Evolutionary conservation across 1,140 invertebrate species (phyloP), one percentile per base, ranked within the genome.

Genomic region (Trichomalopsis sarcophagae): DNA sequence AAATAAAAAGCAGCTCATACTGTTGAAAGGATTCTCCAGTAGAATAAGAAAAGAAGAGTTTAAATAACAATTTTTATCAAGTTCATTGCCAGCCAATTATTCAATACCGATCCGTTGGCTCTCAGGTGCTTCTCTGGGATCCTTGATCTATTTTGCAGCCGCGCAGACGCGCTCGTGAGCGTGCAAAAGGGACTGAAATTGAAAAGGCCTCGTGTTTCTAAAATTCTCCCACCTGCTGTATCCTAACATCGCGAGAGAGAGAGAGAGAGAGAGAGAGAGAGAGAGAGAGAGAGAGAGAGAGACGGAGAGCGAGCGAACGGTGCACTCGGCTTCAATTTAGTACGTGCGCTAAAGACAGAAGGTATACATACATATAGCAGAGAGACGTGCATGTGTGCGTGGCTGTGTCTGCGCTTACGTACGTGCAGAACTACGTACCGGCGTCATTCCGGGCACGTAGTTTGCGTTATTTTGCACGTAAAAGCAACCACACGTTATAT

Each of bases 391-490:
- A 36, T 4, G 13, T 10, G 75, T 17, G 74, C 2, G 74, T 4
- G 23, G 0, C 44, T 17, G 74, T 10, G 74, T 76, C 17, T 76
- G 40, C 47, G 40, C 47, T 23, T 78, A 47, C 27, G 14, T 27
- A 55, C 27, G 23, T 78, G 17, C 50, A 55, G 14, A 77, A 27
- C 17, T 50, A 75, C 73, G 40, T 33, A 68, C 77, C 14, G 17
- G 1, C 30, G 30, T 68, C 62, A 36, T 68, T 66, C 30, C 77
- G 62, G 13, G 62, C 36, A 69, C 66, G 79, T 71, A 44, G 62
- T 81, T 71, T 40, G 66, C 33, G 36, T 81, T 81, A 81, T 69
- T 81, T 69, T 71, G 79, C 79, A 69, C 66, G 23, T 44, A 81
- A 80, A 81, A 71, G 66, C 66, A 47, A 71, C 79, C 79, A 21